Conservation (phyloP, 2,113 vertebrate genomes). For the Struthidea cinerea region DNA sequence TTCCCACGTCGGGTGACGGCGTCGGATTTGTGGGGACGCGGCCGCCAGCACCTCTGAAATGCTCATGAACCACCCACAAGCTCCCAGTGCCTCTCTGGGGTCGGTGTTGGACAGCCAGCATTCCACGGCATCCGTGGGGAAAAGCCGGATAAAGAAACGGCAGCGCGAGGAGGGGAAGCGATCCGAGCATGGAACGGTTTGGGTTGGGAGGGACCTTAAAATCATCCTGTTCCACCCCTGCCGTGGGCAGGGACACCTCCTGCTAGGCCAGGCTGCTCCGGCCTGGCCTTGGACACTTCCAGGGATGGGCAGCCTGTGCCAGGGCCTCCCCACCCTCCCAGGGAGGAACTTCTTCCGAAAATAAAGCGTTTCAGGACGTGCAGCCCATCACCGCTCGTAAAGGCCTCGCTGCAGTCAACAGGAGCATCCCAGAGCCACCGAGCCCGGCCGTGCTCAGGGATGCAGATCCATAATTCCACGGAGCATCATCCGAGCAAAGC, state of each 20-base stretch:
- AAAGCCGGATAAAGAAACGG: fast-evolving
- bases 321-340: neutral
- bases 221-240: neutral
- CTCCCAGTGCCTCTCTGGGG: fast-evolving
- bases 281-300: neutral
- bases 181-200: fast-evolving
- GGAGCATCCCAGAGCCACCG: neutral
- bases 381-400: neutral
- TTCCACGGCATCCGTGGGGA: fast-evolving
- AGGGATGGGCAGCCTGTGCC: neutral
- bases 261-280: fast-evolving
- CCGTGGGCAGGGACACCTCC: neutral
- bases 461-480: fast-evolving
- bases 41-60: neutral
- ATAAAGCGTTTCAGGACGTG: fast-evolving
- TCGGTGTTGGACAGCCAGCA: neutral
- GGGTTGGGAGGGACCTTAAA: neutral
- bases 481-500: fast-evolving
- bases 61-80: neutral
- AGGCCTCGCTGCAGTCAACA: fast-evolving
- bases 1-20: neutral
- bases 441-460: neutral
- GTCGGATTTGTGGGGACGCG: neutral
- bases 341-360: neutral
- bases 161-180: neutral